A percentile compares a stretch with the other conserved stretches of the same genome.
These are phyloP conservation scores for Drosophila cracens DNA, from an alignment of 2,888 invertebrate genomes.

Conservation along the genomic window DNA sequence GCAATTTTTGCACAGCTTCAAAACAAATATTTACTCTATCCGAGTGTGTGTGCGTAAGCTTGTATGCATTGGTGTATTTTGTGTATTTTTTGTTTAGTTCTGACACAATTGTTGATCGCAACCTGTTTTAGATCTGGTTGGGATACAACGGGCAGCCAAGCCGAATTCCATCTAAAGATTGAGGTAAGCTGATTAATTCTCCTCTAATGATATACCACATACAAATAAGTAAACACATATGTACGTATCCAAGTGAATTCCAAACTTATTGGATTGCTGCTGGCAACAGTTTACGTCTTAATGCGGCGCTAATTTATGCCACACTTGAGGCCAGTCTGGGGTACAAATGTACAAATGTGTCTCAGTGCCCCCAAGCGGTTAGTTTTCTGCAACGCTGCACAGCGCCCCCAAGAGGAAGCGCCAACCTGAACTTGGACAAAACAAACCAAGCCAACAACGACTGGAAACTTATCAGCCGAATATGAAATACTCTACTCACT, in stretches of 20 bases:
- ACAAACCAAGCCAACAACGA: neutral
- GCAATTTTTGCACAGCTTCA: slow-evolving; percentile 8
- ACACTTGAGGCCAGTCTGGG: slow-evolving; percentile 25
- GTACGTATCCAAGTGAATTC: neutral
- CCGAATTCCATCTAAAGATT: slow-evolving; percentile 39
- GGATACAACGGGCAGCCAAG: slow-evolving; percentile 28
- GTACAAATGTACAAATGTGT: slow-evolving; percentile 16
- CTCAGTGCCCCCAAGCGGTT: slow-evolving; percentile 40
- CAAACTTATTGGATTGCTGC: slow-evolving; percentile 9
- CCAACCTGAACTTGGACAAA: slow-evolving; percentile 29
- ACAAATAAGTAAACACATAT: slow-evolving; percentile 3
- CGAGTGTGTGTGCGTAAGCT: slow-evolving; percentile 9
- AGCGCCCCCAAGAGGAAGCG: slow-evolving; percentile 40
- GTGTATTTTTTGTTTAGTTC: slow-evolving; percentile 8
- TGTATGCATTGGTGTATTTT: slow-evolving; percentile 6
- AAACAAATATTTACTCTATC: slow-evolving; percentile 39
- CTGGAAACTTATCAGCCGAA: neutral
- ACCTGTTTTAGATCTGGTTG: slow-evolving; percentile 47
- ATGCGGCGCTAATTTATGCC: slow-evolving; percentile 39
- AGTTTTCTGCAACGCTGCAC: slow-evolving; percentile 60
- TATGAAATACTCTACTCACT: slow-evolving; percentile 4
- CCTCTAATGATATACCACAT: slow-evolving; percentile 21
- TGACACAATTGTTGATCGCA: slow-evolving; percentile 39
- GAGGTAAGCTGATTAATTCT: slow-evolving; percentile 58
- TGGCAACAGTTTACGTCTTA: slow-evolving; percentile 4